Evolutionary conservation across 2,797 vertebrate species (phyloP), one percentile per base, ranked within the genome.

Genomic region (Hapalemur alaotrensis): DNA sequence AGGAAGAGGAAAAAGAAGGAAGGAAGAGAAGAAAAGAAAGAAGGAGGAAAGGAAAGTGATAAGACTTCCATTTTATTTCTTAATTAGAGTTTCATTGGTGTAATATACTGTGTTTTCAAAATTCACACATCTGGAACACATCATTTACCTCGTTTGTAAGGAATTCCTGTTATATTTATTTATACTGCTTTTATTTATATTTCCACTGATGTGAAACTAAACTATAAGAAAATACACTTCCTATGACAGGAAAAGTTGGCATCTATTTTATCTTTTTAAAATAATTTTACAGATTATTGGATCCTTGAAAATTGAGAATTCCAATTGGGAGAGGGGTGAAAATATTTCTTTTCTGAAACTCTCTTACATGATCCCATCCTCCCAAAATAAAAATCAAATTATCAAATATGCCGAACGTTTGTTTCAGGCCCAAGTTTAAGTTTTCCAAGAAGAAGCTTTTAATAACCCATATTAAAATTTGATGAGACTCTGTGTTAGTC

Each of bases 141-240:
- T 95, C 61, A 91, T 91, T 88, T 91, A 91, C 91, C 17, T 72
- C 0, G 0, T 89, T 90, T 92, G 41, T 67, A 93, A 97, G 81
- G 70, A 97, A 96, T 93, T 97, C 48, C 80, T 96, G 70, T 89
- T 89, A 41, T 89, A 92, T 94, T 96, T 97, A 94, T 96, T 97
- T 93, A 61, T 91, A 72, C n/a, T 84, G 13, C 35, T 85, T 87
- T 91, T 95, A 80, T 94, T 95, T 96, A 96, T 96, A 90, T 93
- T 67, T 41, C 79, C 59, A 89, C 1, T 95, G 91, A 93, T 93
- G 35, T 95, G 92, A 92, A 97, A 89, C 95, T 95, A 94, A 97
- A 76, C 82, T 57, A 32, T 86, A 91, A 96, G 59, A 91, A 96
- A 92, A 89, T 85, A 75, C 30, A 78, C 15, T 89, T 48, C 7